A percentile compares a stretch with the other conserved stretches of the same genome.
Evolutionary conservation across 2,113 vertebrate species (phyloP).

Genomic region (Anoura caudifer): DNA sequence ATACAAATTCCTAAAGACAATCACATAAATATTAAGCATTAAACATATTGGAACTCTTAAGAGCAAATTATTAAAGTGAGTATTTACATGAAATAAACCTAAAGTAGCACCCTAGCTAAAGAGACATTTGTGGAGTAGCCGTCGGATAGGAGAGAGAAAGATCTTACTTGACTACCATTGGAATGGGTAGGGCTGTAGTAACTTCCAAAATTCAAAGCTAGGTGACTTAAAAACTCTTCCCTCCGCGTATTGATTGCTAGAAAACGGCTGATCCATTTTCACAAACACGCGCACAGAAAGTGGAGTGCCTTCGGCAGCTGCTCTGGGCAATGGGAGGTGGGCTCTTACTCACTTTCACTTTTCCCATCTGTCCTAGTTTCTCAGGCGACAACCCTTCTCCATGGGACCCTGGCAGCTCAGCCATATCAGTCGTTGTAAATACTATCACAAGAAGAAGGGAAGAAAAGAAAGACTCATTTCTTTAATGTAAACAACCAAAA

Average conservation of each 20-base stretch:
- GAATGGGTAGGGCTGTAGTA: neutral
- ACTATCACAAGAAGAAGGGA: neutral
- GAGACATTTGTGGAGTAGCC: neutral
- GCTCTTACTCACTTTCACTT: slow-evolving; percentile 65
- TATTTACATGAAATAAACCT: neutral
- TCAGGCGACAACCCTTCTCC: slow-evolving; percentile 57
- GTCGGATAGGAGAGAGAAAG: neutral
- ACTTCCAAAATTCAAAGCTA: neutral
- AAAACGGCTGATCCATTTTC: neutral
- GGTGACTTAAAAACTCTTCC: neutral
- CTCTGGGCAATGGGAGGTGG: neutral
- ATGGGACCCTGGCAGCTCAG: slow-evolving; percentile 27
- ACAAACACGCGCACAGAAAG: neutral
- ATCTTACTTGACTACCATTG: neutral
- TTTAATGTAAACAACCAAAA: neutral
- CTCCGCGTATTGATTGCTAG: neutral
- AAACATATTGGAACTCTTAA: neutral
- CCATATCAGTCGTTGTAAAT: neutral
- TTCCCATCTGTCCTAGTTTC: slow-evolving; percentile 57
- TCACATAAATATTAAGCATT: neutral
- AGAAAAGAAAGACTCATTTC: neutral
- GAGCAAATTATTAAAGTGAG: neutral
- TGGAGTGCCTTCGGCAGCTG: neutral
- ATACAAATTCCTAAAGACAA: neutral
- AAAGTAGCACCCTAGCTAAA: neutral